These are phyloP conservation scores for Hartigia nigra DNA, from an alignment of 2,888 invertebrate species.

Conservation along the genomic window DNA sequence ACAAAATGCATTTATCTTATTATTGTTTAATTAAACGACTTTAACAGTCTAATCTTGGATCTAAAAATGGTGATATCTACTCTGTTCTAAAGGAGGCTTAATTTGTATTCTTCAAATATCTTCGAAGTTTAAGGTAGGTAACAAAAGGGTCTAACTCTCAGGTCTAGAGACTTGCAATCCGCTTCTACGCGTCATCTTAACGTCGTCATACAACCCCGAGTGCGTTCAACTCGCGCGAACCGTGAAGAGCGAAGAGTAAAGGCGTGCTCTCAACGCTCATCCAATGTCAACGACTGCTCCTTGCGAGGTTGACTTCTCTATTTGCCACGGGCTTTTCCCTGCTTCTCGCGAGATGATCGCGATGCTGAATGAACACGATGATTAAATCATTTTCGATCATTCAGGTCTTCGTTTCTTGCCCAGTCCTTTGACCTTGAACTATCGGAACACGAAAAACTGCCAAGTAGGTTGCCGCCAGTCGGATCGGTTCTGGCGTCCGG, in stretches of 20 bases:
- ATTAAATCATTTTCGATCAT: not conserved
- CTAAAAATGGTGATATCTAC: not conserved
- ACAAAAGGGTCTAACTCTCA: not conserved
- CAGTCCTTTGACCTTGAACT: not conserved
- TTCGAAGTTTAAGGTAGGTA: not conserved
- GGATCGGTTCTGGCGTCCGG: not conserved
- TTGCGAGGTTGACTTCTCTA: conserved; percentile 48
- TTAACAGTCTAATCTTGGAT: not conserved
- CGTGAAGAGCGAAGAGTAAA: conserved; percentile 38
- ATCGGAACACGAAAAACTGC: not conserved
- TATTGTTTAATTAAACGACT: not conserved
- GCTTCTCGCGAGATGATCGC: conserved; percentile 13
- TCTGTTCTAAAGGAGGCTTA: not conserved
- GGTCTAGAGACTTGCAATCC: not conserved
- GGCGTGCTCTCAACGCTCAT: conserved; percentile 42
- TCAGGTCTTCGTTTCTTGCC: not conserved
- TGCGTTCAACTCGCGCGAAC: conserved; percentile 17
- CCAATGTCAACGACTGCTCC: conserved; percentile 58
- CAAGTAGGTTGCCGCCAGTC: not conserved
- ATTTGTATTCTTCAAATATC: not conserved
- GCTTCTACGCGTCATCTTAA: not conserved
- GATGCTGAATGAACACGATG: not conserved
- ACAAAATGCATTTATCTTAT: not conserved
- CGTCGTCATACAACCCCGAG: not conserved
- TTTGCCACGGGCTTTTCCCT: conserved; percentile 44